A percentile compares a stretch with the other conserved stretches of the same genome.
Conservation (phyloP, 1,140 invertebrate genomes). For the Cylas formicarius region DNA sequence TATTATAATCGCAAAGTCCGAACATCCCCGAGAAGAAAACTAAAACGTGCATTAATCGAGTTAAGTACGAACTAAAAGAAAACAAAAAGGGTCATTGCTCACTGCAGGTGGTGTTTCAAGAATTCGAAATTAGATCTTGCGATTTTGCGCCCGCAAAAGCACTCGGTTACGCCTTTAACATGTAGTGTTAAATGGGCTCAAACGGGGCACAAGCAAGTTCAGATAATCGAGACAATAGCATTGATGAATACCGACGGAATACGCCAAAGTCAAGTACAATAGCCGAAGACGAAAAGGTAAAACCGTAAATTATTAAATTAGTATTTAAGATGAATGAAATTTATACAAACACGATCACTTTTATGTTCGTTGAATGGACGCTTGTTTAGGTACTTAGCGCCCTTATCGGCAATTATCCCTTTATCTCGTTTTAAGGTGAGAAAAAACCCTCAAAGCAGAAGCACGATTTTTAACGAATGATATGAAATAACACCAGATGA, state of each 20-base stretch:
- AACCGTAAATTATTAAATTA: slow-evolving; percentile 20
- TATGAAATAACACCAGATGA: too few relatives aligned
- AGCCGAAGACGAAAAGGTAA: slow-evolving; percentile 7
- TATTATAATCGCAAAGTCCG: too few relatives aligned
- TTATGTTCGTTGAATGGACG: too few relatives aligned
- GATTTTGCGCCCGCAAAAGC: slow-evolving; percentile 23
- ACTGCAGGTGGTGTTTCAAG: slow-evolving; percentile 23
- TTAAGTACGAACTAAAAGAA: slow-evolving; percentile 16
- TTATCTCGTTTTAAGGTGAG: too few relatives aligned
- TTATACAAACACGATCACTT: too few relatives aligned
- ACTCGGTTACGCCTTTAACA: slow-evolving; percentile 22
- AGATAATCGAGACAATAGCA: slow-evolving; percentile 24
- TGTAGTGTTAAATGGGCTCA: slow-evolving; percentile 21
- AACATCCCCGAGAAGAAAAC: too few relatives aligned
- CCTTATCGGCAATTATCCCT: too few relatives aligned
- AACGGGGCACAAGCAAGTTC: slow-evolving; percentile 21
- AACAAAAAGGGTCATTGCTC: slow-evolving; percentile 21
- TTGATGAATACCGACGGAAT: slow-evolving; percentile 21
- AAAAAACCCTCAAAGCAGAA: too few relatives aligned
- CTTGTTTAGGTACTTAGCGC: too few relatives aligned
- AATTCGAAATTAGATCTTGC: slow-evolving; percentile 22
- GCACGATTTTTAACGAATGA: too few relatives aligned
- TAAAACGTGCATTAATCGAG: too few relatives aligned
- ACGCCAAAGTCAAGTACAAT: slow-evolving; percentile 25
- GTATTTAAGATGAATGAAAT: too few relatives aligned